Conservation (phyloP, 1,140 invertebrate genomes). For the Pentalonia nigronervosa region DNA sequence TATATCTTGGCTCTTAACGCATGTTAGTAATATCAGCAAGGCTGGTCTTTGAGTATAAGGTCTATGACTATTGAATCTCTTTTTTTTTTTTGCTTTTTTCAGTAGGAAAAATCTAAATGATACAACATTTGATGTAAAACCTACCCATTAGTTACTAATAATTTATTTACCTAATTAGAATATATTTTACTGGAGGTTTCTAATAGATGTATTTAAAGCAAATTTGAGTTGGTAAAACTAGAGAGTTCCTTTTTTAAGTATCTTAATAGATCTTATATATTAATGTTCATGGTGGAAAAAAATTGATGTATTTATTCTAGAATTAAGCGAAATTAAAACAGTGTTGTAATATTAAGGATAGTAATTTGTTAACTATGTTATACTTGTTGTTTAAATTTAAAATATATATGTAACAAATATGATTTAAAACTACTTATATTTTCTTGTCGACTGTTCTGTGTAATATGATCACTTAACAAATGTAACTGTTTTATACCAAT, state of each 20-base stretch:
- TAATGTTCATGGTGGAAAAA: neutral
- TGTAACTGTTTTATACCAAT: neutral
- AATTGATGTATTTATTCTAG: neutral
- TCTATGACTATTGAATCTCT: neutral
- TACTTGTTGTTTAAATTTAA: slow-evolving; percentile 42
- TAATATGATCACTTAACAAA: neutral
- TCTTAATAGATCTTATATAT: neutral
- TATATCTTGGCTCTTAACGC: too few species aligned
- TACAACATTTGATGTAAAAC: neutral
- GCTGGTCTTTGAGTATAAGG: too few species aligned
- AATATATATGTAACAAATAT: slow-evolving; percentile 21
- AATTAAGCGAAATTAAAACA: slow-evolving; percentile 14
- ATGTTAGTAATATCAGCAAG: too few species aligned
- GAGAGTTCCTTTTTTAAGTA: neutral
- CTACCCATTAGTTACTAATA: slow-evolving; percentile 1
- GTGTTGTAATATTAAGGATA: slow-evolving; percentile 34
- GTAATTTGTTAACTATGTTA: slow-evolving; percentile 42
- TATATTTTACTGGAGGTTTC: neutral
- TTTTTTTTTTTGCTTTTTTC: neutral
- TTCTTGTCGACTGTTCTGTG: neutral
- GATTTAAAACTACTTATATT: neutral
- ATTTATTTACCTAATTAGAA: slow-evolving; percentile 13
- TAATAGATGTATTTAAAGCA: slow-evolving; percentile 14
- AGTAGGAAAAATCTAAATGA: neutral
- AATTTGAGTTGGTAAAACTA: neutral